Evolutionary conservation across 2,888 invertebrate species (phyloP), one percentile per base, ranked within the genome.

Genomic region (Dynastes maya): DNA sequence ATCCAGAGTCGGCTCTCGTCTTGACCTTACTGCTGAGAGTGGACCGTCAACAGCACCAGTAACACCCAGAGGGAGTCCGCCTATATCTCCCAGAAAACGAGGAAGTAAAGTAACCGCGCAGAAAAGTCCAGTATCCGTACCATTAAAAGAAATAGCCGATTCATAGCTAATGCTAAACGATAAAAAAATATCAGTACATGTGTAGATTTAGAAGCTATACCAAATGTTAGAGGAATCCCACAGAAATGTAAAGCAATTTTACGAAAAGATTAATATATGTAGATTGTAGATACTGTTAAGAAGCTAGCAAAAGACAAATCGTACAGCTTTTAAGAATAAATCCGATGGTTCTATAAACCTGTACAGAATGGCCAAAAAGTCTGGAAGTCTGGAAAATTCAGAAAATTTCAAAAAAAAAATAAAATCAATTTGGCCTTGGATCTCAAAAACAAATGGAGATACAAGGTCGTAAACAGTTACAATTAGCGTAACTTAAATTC

Each of bases 31-130:
- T 2, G 91, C 92, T 45, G 92, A 92, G 79, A 92, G 92, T 80
- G 89, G 92, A 32, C 92, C 93, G 11, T 92, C 93, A 70, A 95
- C 95, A 13, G 95, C 95, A 58, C 95, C 95, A 22, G 91, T 91
- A 55, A 94, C 95, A 16, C 95, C 95, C 0, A 91, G 92, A 76
- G 89, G 92, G 51, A 95, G 95, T 61, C 95, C 95, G 65, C 95
- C 95, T 68, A 91, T 92, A 53, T 95, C 95, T 53, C 95, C 95
- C 80, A 89, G 88, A 68, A 89, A 90, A 78, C 87, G 91, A 61
- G 83, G 85, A 51, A 76, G 45, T 22, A 55, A 2, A 55, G 22
- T 55, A 53, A 87, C 88, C 22, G 75, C 76, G 49, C 68, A 77
- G 22, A 75, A 76, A 53, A 79, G 67, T 40, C 76, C 74, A 53